phyloP scores from a whole-genome alignment of 1,140 invertebrate genomes.

The Episyrphus balteatus region DNA sequence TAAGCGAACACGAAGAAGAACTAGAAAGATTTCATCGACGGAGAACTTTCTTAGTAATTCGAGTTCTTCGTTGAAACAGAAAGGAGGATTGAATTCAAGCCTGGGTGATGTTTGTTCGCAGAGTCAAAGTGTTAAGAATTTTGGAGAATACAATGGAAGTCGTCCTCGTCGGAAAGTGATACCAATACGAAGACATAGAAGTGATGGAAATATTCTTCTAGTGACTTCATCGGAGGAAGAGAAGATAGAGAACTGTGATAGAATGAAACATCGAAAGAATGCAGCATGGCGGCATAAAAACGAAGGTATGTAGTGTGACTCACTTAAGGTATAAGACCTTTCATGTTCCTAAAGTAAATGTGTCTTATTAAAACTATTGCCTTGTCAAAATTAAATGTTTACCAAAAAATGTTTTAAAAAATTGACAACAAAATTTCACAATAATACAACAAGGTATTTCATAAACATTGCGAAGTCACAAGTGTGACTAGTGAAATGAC shows the following conservation, averaged over 20 bases:
- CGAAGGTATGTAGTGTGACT: too few species aligned
- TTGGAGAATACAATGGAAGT: background rate
- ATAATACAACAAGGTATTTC: too few species aligned
- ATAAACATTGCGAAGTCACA: too few species aligned
- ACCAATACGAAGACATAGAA: slow-evolving; percentile 5
- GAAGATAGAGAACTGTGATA: slow-evolving; percentile 4
- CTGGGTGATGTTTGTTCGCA: background rate
- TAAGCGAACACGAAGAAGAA: slow-evolving; percentile 21
- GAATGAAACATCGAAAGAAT: too few species aligned
- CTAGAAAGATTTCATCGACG: slow-evolving; percentile 17
- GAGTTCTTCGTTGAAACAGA: slow-evolving; percentile 6
- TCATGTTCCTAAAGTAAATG: too few species aligned
- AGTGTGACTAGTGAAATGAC: too few species aligned
- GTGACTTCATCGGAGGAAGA: slow-evolving; percentile 18
- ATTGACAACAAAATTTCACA: too few species aligned
- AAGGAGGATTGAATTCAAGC: background rate
- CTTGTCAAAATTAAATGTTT: too few species aligned
- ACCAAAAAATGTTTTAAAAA: too few species aligned
- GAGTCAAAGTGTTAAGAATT: background rate
- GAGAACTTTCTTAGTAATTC: slow-evolving; percentile 15
- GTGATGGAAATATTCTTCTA: slow-evolving; percentile 8
- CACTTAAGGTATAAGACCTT: too few species aligned
- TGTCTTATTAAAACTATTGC: too few species aligned
- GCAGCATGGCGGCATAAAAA: too few species aligned
- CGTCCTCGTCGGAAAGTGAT: background rate